These are phyloP conservation scores for Drosophila paramelanica DNA, from an alignment of 2,888 invertebrate genomes.

Conservation along the genomic window DNA sequence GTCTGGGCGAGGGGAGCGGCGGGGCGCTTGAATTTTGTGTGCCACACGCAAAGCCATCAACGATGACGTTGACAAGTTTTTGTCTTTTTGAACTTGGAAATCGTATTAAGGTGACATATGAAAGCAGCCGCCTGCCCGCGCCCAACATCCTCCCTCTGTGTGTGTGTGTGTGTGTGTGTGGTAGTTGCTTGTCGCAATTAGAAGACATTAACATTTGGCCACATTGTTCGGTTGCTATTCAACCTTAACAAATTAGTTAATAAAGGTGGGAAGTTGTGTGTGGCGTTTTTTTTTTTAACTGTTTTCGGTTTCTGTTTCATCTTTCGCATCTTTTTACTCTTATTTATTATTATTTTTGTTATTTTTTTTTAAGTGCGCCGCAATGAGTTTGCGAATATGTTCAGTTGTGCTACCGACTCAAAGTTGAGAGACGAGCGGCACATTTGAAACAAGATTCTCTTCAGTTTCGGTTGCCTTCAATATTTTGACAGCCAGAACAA, in stretches of 20 bases:
- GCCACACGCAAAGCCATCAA: conserved; percentile 67
- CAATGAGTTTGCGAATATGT: conserved; percentile 74
- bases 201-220: conserved; percentile 57
- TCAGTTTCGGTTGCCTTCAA: conserved; percentile 44
- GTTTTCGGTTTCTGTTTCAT: conserved; percentile 46
- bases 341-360: too few species aligned
- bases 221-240: conserved; percentile 49
- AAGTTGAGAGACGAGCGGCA: conserved; percentile 30
- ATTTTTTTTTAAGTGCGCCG: conserved; percentile 43
- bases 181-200: conserved; percentile 66
- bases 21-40: conserved; percentile 10
- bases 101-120: conserved; percentile 67
- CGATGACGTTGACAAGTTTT: conserved; percentile 69
- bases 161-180: conserved; percentile 11
- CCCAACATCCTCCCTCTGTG: conserved; percentile 6
- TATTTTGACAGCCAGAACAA: conserved; percentile 76
- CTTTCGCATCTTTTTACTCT: conserved; percentile 1
- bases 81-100: conserved; percentile 51
- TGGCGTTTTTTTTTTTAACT: conserved; percentile 41
- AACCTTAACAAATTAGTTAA: conserved; percentile 79
- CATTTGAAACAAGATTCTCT: conserved; percentile 38
- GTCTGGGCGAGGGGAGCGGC: conserved; percentile 16
- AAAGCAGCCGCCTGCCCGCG: conserved; percentile 46
- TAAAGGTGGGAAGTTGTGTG: conserved; percentile 77
- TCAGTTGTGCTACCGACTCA: conserved; percentile 6